A percentile compares a stretch with the other conserved stretches of the same genome.
These are phyloP conservation scores for Fundulus diaphanus DNA, from an alignment of 2,797 vertebrate genomes.

Conservation along the genomic window DNA sequence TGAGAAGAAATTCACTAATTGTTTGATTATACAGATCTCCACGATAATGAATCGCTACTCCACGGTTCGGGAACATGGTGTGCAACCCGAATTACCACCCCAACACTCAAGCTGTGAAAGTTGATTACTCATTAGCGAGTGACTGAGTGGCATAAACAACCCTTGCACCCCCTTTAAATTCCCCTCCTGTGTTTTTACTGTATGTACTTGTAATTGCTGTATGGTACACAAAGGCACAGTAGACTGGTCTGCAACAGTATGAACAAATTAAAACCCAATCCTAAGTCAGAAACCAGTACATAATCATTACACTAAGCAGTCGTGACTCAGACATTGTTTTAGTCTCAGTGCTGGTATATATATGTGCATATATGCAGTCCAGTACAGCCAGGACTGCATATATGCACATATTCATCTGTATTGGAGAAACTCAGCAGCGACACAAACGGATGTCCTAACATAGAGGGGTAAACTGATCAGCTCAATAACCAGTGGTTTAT, in stretches of 20 bases:
- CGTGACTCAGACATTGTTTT: no score
- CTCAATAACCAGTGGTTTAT: no score
- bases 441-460: no score
- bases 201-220: slow-evolving; percentile 70
- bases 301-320: background rate
- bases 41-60: slow-evolving; percentile 99
- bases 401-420: no score
- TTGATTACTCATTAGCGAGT: slow-evolving; percentile 99
- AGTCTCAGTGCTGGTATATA: background rate
- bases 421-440: no score
- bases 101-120: slow-evolving; percentile 99
- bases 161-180: slow-evolving; percentile 78
- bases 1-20: slow-evolving; percentile 97
- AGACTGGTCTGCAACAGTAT: slow-evolving; percentile 20
- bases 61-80: slow-evolving; percentile 96
- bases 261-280: slow-evolving; percentile 8
- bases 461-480: no score
- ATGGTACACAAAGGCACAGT: slow-evolving; percentile 34
- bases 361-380: no score
- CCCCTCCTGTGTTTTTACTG: slow-evolving; percentile 66
- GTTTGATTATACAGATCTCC: slow-evolving; percentile 99
- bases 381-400: no score
- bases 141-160: slow-evolving; percentile 96
- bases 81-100: slow-evolving; percentile 98
- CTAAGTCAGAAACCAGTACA: background rate